Evolutionary conservation across 1,140 invertebrate species (phyloP), one percentile per base, ranked within the genome.

Genomic region (Macrobrachium rosenbergii): DNA sequence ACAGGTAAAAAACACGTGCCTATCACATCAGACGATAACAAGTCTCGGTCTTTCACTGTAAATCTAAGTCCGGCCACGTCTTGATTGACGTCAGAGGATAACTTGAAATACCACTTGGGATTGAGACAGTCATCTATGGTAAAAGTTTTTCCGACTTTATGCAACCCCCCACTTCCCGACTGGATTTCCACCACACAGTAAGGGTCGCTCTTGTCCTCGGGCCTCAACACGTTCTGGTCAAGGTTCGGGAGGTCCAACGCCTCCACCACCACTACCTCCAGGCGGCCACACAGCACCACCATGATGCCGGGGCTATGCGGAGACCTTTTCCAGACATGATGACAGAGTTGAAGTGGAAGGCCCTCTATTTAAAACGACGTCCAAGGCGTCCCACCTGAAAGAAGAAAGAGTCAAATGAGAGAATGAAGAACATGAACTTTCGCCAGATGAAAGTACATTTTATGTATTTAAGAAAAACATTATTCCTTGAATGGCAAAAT

Each of bases 181-280:
- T 86, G 83, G 52, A 89, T 73, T 23, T 89, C 84, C 45, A 89
- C 81, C 23, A 89, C 75, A 67, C 88, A 89, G 84, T 89, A 89
- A 7, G 88, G 88, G 81, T 89, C 88, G 62, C 88, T 89, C 75
- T 87, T 87, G 76, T 89, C 84, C 23, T 83, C 81, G 7, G 88
- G 86, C 37, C 82, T 81, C 16, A 89, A 75, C 0, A 89, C 17
- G 59, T 78, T 83, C 59, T 73, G 72, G 82, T 89, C 88, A 69
- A 89, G 82, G 82, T 89, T 89, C 16, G 84, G 80, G 28, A 89
- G 88, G 81, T 89, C 64, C 12, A 67, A 23, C n/a, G 88, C 88
- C 88, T 89, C 85, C 60, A 89, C 88, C 75, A 89, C 88, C 82
- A 89, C 88, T 80, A 89, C 73, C 64, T 88, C 87, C 23, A 86